Percentiles rank a stretch among this genome's conserved stretches.
These are phyloP conservation scores for Athrips mouffetella DNA, from an alignment of 2,888 invertebrate species.

Conservation along the genomic window DNA sequence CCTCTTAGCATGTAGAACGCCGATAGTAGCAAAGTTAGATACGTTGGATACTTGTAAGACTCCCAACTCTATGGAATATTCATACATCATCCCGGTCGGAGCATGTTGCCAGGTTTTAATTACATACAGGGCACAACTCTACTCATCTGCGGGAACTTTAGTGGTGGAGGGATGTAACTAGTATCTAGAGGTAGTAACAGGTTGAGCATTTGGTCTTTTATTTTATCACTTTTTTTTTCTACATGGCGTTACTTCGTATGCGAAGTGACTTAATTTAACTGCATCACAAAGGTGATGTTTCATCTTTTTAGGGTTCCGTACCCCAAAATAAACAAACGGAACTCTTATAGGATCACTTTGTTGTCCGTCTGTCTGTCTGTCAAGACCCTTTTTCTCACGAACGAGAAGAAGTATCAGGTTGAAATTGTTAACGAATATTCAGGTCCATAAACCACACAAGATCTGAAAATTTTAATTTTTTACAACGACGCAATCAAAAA, in stretches of 20 bases:
- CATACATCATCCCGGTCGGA: conserved; percentile 34
- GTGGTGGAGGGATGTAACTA: not conserved
- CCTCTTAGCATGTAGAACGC: not conserved
- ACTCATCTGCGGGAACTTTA: conserved; percentile 26
- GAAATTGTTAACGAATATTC: too few relatives aligned
- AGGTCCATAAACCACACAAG: too few relatives aligned
- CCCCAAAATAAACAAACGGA: too few relatives aligned
- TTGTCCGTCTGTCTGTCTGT: too few relatives aligned
- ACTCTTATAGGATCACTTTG: too few relatives aligned
- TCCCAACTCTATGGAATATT: conserved; percentile 47
- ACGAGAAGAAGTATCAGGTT: too few relatives aligned
- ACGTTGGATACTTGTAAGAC: conserved; percentile 13
- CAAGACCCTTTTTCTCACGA: too few relatives aligned
- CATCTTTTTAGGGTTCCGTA: too few relatives aligned
- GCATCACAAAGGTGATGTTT: too few relatives aligned
- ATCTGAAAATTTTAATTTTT: too few relatives aligned
- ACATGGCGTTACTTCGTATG: not conserved
- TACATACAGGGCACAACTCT: conserved; percentile 26
- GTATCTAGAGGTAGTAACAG: not conserved
- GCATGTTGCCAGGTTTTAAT: conserved; percentile 31
- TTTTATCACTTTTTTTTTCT: not conserved
- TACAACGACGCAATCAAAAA: too few relatives aligned
- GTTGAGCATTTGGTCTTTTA: not conserved
- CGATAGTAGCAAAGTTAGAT: conserved; percentile 13
- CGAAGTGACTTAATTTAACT: too few relatives aligned